These are phyloP conservation scores for Phyllotis vaccarum DNA, from an alignment of 2,797 vertebrate species.

Conservation along the genomic window DNA sequence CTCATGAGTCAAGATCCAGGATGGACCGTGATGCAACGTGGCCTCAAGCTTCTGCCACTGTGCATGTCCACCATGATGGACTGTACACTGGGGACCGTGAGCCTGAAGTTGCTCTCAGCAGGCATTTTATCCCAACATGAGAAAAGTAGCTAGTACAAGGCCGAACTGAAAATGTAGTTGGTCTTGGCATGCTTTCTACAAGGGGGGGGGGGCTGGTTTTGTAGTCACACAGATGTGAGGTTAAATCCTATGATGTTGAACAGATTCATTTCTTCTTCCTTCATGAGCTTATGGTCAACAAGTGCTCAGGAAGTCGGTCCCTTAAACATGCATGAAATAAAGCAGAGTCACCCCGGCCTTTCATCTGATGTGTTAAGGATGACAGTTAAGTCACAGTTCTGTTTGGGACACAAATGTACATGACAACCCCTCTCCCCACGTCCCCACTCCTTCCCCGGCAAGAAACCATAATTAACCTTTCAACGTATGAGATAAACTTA, in stretches of 20 bases:
- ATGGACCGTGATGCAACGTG: neutral
- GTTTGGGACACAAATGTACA: neutral
- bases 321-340: slow-evolving; percentile 4
- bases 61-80: neutral
- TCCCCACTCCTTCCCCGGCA: too few relatives aligned
- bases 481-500: neutral
- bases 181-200: neutral
- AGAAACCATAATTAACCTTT: slow-evolving; percentile 10
- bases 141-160: neutral
- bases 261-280: slow-evolving; percentile 9
- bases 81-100: neutral
- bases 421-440: neutral
- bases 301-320: neutral
- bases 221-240: neutral
- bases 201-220: slow-evolving; percentile 26
- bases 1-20: neutral
- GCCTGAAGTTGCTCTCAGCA: neutral
- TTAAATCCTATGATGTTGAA: neutral
- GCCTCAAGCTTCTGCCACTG: neutral
- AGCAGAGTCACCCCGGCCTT: neutral
- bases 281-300: neutral
- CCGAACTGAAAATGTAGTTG: neutral
- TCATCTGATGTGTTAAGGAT: neutral
- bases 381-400: neutral
- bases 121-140: neutral